Percentiles rank a stretch among this genome's conserved stretches.
Conservation (phyloP, 1,140 invertebrate genomes). For the Drepana arcuata region DNA sequence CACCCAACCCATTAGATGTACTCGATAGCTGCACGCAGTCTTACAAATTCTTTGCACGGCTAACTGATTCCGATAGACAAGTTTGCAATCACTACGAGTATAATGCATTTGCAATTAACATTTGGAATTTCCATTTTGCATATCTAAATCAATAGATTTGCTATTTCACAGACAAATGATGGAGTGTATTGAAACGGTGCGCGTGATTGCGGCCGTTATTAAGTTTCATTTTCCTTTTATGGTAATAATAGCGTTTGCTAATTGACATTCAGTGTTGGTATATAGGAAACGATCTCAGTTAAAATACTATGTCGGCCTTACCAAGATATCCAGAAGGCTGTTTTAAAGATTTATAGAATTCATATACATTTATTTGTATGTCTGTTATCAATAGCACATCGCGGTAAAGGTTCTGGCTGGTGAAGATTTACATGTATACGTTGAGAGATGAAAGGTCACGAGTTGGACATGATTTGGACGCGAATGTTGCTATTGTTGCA, state of each 20-base stretch:
- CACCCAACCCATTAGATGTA: conserved; percentile 14
- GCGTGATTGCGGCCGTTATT: conserved; percentile 21
- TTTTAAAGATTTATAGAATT: background rate
- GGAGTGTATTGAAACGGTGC: conserved; percentile 19
- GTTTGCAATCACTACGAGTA: conserved; percentile 25
- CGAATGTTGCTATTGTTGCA: conserved; percentile 51
- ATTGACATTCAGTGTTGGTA: background rate
- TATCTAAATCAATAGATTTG: conserved; percentile 33
- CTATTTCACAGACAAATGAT: conserved; percentile 30
- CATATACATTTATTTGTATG: no score
- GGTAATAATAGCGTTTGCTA: background rate
- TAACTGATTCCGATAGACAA: conserved; percentile 43
- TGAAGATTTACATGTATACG: background rate
- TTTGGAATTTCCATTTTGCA: conserved; percentile 34
- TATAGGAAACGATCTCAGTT: background rate
- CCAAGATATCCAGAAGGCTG: background rate
- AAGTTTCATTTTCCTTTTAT: conserved; percentile 27
- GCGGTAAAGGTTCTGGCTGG: background rate
- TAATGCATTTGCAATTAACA: conserved; percentile 37
- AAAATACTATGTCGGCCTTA: background rate
- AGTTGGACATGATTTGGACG: conserved; percentile 32
- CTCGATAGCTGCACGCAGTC: conserved; percentile 8
- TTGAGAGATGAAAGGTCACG: background rate
- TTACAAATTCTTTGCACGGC: conserved; percentile 7
- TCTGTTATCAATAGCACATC: background rate